Evolutionary conservation across 1,140 invertebrate genomes (phyloP).

Genomic region (Bradynema listronoti): DNA sequence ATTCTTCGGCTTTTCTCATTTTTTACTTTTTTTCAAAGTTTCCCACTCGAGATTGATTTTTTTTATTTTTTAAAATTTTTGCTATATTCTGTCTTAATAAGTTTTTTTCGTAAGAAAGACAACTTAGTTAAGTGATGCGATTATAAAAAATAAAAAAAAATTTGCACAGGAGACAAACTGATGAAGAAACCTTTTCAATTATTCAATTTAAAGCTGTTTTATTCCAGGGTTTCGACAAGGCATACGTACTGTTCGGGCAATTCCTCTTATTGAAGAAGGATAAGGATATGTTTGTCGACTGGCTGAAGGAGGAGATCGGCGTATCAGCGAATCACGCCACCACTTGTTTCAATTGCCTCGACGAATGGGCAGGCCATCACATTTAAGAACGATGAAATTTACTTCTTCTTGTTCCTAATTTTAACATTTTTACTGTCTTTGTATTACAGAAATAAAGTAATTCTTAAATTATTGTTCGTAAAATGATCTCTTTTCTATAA

Average conservation of each 20-base stretch:
- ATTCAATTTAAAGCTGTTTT: slow-evolving; percentile 7
- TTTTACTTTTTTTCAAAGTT: slow-evolving; percentile 23
- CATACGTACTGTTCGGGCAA: slow-evolving; percentile 93
- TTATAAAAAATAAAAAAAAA: slow-evolving; percentile 2
- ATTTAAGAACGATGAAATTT: slow-evolving; percentile 10
- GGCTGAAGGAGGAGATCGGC: slow-evolving; percentile 84
- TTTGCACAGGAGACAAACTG: too few species aligned
- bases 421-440: too few species aligned
- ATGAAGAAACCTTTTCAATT: not conserved
- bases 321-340: slow-evolving; percentile 84
- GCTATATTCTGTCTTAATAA: not conserved
- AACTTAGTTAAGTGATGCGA: not conserved
- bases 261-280: slow-evolving; percentile 91
- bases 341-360: slow-evolving; percentile 17
- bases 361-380: slow-evolving; percentile 33
- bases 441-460: too few species aligned
- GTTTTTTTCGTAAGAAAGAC: not conserved
- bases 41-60: not conserved
- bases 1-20: slow-evolving; percentile 5
- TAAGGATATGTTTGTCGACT: slow-evolving; percentile 87
- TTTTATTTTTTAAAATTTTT: slow-evolving; percentile 20
- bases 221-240: slow-evolving; percentile 66
- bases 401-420: too few species aligned
- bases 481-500: too few species aligned
- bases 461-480: too few species aligned